phyloP scores from a whole-genome alignment of 2,797 vertebrate genomes.

The Silurus aristotelis region DNA sequence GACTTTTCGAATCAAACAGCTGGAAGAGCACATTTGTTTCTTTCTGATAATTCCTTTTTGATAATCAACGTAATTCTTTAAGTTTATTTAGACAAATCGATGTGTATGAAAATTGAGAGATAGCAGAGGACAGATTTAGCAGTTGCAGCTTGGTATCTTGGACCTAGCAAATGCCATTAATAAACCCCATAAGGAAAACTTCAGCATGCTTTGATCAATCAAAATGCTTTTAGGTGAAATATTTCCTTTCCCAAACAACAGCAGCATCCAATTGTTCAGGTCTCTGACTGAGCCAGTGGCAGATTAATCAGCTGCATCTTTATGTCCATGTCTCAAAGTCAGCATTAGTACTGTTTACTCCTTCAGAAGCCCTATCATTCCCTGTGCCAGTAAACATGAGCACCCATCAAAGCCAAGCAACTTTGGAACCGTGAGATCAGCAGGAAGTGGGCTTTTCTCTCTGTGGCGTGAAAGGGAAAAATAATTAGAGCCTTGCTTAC shows the following conservation, averaged over 20 bases:
- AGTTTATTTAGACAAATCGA: not conserved
- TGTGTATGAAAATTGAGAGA: not conserved
- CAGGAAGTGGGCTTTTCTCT: slow-evolving; percentile 81
- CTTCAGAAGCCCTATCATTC: slow-evolving; percentile 73
- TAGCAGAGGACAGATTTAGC: not conserved
- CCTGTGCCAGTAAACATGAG: slow-evolving; percentile 78
- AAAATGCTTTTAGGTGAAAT: not conserved
- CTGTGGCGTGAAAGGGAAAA: slow-evolving; percentile 77
- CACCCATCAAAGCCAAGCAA: slow-evolving; percentile 72
- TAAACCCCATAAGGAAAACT: not conserved
- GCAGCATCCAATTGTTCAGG: not conserved
- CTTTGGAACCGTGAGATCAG: slow-evolving; percentile 76
- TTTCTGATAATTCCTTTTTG: not conserved
- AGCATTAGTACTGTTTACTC: slow-evolving; percentile 78
- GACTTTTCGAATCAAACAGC: not conserved
- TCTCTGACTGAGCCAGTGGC: slow-evolving; percentile 52
- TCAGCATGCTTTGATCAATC: not conserved
- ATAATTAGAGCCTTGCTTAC: slow-evolving; percentile 82
- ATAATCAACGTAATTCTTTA: not conserved
- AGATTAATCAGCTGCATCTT: slow-evolving; percentile 70
- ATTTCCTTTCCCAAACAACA: not conserved
- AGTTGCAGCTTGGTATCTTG: not conserved
- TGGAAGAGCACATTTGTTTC: not conserved
- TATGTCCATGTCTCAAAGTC: slow-evolving; percentile 66
- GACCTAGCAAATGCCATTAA: not conserved